Conservation (phyloP, 2,797 vertebrate genomes). For the Meriones psammophilus region DNA sequence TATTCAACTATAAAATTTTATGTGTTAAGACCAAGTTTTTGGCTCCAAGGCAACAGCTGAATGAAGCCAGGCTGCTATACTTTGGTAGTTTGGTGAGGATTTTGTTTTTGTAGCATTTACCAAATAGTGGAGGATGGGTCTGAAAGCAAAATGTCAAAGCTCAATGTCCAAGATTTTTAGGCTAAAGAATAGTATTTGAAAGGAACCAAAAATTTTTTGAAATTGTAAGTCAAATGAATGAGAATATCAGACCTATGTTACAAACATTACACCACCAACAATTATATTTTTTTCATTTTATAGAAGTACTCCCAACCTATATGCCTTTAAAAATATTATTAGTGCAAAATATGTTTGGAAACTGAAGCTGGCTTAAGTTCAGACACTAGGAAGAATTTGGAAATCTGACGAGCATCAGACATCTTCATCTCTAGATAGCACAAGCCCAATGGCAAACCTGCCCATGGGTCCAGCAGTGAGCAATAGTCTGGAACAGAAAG, state of each 20-base stretch:
- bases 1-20: neutral
- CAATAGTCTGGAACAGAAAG: neutral
- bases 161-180: neutral
- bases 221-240: neutral
- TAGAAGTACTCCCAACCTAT: neutral
- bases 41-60: neutral
- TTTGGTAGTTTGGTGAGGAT: neutral
- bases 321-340: neutral
- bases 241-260: neutral
- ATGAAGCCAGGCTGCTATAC: neutral
- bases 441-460: neutral
- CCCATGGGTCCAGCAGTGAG: fast-evolving
- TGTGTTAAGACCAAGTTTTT: neutral
- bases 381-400: neutral
- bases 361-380: neutral
- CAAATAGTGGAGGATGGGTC: neutral
- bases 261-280: neutral
- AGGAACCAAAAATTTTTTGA: conserved; percentile 12
- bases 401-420: neutral
- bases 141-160: conserved; percentile 31
- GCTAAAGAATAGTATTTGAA: conserved; percentile 15
- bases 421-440: neutral
- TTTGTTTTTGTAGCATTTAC: neutral
- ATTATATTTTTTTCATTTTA: neutral
- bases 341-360: conserved; percentile 39